Evolutionary conservation across 2,888 invertebrate species (phyloP), one percentile per base, ranked within the genome.

Genomic region (Microplitis deprimator): DNA sequence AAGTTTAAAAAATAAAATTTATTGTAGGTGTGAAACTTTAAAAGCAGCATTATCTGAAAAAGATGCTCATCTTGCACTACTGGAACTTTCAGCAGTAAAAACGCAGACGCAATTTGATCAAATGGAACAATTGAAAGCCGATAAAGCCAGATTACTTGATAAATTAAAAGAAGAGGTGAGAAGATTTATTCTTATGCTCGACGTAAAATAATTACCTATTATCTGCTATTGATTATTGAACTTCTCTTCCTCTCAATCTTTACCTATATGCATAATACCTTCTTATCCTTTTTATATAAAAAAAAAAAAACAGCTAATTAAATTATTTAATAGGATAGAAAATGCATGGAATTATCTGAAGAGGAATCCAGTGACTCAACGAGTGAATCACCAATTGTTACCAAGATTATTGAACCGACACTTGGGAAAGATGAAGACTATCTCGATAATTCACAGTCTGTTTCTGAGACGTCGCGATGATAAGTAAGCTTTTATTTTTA

Each of bases 31-130:
- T 90, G 96, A 97, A 90, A 94, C 96, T 73, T 90, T 97, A 80
- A 94, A 96, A 90, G 93, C 94, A 78, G 94, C 95, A 4, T 94
- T 97, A 79, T 95, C 95, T 85, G 97, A 97, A 86, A 97, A 96
- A 88, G 97, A 97, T 89, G 94, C 96, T 10, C 95, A 96, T 89
- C 93, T 97, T 84, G 96, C 96, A 0, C 92, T 96, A 80, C 89
- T 97, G 77, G 96, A 97, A 89, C 92, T 95, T 86, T 93, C 93
- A 76, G 94, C 94, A 8, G 93, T 94, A 72, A 91, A 93, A 82
- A 93, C 92, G 74, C 92, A 93, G 78, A 91, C 89, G 71, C 94
- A 94, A 85, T 93, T 93, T 59, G 92, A 92, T 80, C 92, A 94
- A 89, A 94, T 93, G 78, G 94, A 94, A 73, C 91, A 91, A 83